Conservation (phyloP, 2,888 invertebrate genomes). For the Asteroscopus sphinx region DNA sequence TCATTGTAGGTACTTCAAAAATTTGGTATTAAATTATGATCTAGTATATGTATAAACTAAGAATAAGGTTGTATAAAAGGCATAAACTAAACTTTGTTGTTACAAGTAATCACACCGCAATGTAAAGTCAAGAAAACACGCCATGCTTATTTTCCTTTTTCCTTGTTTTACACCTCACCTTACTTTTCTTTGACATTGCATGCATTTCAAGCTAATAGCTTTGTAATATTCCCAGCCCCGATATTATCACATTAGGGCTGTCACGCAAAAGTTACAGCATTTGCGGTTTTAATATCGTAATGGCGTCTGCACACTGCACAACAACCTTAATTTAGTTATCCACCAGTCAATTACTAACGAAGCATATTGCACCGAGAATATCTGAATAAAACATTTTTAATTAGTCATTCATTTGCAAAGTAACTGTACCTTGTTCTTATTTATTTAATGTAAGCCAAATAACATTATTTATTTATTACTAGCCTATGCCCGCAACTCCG, state of each 20-base stretch:
- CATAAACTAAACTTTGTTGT: constrained; percentile 1
- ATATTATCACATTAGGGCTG: constrained; percentile 72
- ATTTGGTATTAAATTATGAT: no score
- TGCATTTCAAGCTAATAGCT: constrained; percentile 70
- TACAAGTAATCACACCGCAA: constrained; percentile 1
- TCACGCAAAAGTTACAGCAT: constrained; percentile 65
- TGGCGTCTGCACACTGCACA: constrained; percentile 47
- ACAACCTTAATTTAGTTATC: constrained; percentile 55
- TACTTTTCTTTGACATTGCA: constrained; percentile 17
- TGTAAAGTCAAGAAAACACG: constrained; percentile 14
- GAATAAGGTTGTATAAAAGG: no score
- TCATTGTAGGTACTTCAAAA: no score
- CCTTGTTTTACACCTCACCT: constrained; percentile 3
- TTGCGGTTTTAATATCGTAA: constrained; percentile 68
- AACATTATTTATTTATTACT: constrained; percentile 16
- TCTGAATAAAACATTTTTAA: constrained; percentile 48
- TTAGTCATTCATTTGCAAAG: constrained; percentile 43
- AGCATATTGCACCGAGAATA: constrained; percentile 33
- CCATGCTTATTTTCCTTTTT: constrained; percentile 8
- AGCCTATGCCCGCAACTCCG: no score
- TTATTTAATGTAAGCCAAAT: constrained; percentile 26
- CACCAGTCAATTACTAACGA: constrained; percentile 41
- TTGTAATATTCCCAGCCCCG: constrained; percentile 70
- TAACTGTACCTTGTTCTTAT: constrained; percentile 19
- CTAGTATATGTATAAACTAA: no score